Percentiles rank a stretch among this genome's conserved stretches.
phyloP scores from a whole-genome alignment of 2,113 vertebrate genomes.

The Calidris pugnax region DNA sequence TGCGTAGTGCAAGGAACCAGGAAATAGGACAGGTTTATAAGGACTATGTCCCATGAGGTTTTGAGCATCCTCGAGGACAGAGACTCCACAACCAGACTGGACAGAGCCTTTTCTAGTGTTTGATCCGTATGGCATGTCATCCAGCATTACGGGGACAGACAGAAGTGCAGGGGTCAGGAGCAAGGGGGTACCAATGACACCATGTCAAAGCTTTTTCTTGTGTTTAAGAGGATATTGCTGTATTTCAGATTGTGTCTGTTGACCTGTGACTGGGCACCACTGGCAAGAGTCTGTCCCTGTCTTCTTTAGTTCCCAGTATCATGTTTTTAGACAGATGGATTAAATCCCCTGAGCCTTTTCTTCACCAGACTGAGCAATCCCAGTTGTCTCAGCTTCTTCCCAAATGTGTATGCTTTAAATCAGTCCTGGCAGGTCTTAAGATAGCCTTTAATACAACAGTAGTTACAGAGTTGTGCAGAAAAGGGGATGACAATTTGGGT shows the following conservation, averaged over 20 bases:
- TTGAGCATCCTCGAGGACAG: neutral
- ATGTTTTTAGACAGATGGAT: neutral
- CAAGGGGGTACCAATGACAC: neutral
- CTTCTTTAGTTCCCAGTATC: neutral
- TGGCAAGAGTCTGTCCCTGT: neutral
- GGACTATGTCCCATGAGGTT: neutral
- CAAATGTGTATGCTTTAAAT: neutral
- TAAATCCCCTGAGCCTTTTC: neutral
- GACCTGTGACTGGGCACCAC: neutral
- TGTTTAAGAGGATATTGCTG: neutral
- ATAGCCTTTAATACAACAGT: neutral
- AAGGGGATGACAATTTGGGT: neutral
- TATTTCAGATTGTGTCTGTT: neutral
- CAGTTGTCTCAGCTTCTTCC: neutral
- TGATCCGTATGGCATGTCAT: neutral
- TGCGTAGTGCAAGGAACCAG: neutral
- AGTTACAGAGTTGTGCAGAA: neutral
- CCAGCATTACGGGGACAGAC: neutral
- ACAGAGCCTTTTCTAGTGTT: neutral
- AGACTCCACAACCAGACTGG: neutral
- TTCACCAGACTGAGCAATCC: neutral
- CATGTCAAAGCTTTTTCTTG: neutral
- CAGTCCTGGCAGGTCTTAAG: neutral
- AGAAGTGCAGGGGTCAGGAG: neutral
- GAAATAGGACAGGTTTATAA: neutral